These are phyloP conservation scores for Idaea straminata DNA, from an alignment of 2,888 invertebrate species.

Conservation along the genomic window DNA sequence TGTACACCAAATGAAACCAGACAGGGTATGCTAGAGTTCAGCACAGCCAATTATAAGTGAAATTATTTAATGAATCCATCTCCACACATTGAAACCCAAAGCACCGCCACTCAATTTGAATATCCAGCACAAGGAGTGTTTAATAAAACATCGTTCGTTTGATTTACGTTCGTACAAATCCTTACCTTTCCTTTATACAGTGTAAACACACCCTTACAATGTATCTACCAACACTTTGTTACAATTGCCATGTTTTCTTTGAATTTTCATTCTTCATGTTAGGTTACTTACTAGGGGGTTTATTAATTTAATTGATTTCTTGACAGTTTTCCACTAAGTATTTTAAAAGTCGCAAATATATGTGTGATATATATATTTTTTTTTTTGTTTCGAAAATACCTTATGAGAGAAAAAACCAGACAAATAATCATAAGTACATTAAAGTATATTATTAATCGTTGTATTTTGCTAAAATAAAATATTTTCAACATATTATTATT, in stretches of 20 bases:
- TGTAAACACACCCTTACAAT: slow-evolving; percentile 69
- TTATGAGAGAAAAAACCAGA: no score
- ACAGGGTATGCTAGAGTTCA: no score
- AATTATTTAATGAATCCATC: slow-evolving; percentile 29
- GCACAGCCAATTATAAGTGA: no score
- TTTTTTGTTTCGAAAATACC: no score
- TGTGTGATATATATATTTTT: no score
- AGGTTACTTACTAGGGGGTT: neutral
- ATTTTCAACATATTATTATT: no score
- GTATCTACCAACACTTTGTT: slow-evolving; percentile 31
- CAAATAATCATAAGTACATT: no score
- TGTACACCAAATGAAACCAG: no score
- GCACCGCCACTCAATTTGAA: slow-evolving; percentile 77
- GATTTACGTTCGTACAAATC: slow-evolving; percentile 76
- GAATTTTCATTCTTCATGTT: slow-evolving; percentile 45
- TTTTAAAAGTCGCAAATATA: no score
- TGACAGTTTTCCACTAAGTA: neutral
- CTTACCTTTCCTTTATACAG: slow-evolving; percentile 71
- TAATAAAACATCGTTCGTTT: slow-evolving; percentile 77
- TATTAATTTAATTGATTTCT: neutral
- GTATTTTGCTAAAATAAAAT: no score
- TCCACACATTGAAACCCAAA: slow-evolving; percentile 46
- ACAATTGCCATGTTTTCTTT: slow-evolving; percentile 46
- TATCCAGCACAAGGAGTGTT: slow-evolving; percentile 73
- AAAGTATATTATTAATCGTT: no score